Evolutionary conservation across 2,797 vertebrate species (phyloP), one percentile per base, ranked within the genome.

Genomic region (Enteromius viviparus): DNA sequence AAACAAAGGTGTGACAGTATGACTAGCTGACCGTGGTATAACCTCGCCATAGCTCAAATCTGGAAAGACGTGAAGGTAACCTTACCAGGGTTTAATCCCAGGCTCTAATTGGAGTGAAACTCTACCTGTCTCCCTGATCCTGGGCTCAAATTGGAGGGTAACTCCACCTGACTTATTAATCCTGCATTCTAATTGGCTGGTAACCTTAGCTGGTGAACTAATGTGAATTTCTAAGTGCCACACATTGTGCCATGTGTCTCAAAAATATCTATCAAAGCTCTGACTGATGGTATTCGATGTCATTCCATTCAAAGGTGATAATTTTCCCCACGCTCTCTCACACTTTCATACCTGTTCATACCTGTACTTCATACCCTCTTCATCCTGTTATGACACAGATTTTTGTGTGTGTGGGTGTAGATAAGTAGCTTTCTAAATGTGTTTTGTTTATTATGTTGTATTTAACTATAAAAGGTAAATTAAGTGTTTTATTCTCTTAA

Each of bases 31-130:
- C 88, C 86, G 47, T 51, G 75, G 85, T 70, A 79, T 89, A 90
- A 91, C 90, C 90, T 86, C 68, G 68, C 85, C 80, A 58, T 70
- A 83, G 84, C 84, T 80, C 82, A 84, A 88, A 87, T 81, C 80
- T 86, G 69, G 81, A 78, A 85, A 86, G 89, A 70, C 79, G 74
- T 85, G 90, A 86, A 88, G 89, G 89, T 90, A 90, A 92, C 89
- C 87, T 87, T 89, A 93, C 92, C 92, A 90, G 89, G 72, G 84
- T 85, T 89, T 93, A 93, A 94, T 92, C 92, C 92, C 81, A 81
- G 37, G 62, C 66, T 80, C 86, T 90, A 90, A 93, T 92, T 93
- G 89, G 89, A 84, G 74, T 88, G 93, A 82, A 93, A 94, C 88
- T 47, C 64, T 87, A 93, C 12, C 89, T 85, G 81, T 60, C 0